These are phyloP conservation scores for Eubucco bourcierii DNA, from an alignment of 2,113 vertebrate genomes.

Conservation along the genomic window DNA sequence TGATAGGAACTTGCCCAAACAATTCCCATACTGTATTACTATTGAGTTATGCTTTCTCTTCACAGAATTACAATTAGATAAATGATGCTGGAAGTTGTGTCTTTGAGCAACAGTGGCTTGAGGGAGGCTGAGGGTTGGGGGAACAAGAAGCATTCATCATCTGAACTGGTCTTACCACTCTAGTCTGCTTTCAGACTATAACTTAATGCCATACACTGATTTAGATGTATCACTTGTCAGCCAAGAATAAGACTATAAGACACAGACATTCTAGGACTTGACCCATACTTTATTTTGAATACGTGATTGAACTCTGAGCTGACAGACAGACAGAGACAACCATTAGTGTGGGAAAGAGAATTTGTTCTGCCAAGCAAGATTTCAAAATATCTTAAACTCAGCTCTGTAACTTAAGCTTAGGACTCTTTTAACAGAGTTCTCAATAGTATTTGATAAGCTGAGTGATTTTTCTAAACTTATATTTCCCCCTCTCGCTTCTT, in stretches of 20 bases:
- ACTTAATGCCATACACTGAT: conserved; percentile 51
- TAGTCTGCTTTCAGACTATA: conserved; percentile 40
- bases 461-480: neutral
- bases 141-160: neutral
- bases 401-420: conserved; percentile 5
- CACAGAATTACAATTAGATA: neutral
- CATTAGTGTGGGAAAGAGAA: conserved; percentile 53
- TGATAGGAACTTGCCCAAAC: conserved; percentile 12
- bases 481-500: neutral
- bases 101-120: neutral
- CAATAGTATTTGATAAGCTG: neutral
- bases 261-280: conserved; percentile 53
- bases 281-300: conserved; percentile 64
- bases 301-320: conserved; percentile 54
- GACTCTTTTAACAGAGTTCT: neutral
- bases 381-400: conserved; percentile 45
- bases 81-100: neutral
- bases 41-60: neutral
- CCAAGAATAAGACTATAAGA: conserved; percentile 53
- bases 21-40: neutral
- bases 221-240: conserved; percentile 68
- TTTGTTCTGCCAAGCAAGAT: conserved; percentile 60
- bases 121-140: neutral
- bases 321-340: conserved; percentile 54
- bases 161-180: neutral